Evolutionary conservation across 2,888 invertebrate species (phyloP), one percentile per base, ranked within the genome.

Genomic region (Enchytraeus crypticus): DNA sequence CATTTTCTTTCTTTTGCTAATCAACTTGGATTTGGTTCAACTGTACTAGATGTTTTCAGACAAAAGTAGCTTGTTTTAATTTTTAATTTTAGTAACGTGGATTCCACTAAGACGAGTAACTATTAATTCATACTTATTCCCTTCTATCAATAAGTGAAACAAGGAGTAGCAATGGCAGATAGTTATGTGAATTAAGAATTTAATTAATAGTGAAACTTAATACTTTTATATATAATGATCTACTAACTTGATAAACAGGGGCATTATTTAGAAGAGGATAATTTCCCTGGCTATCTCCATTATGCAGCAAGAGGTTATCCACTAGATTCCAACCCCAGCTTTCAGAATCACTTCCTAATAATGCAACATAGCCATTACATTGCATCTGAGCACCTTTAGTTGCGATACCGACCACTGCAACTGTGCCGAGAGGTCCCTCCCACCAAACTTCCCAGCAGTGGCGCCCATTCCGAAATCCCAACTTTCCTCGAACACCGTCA

Each of bases 241-340:
- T 5, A 33, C 59, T 8, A 81, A 91, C 92, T 85, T 95, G 92
- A 84, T 97, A 97, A 82, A 92, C 93, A 57, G 95, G 93, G 70
- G 92, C 91, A 83, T 97, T 97, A 81, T 90, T 96, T 65, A 93
- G 83, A 65, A 90, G 82, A 47, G 96, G 95, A 82, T 92, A 96
- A 77, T 88, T 90, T 67, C 92, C 93, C 81, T 91, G 90, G 67
- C 88, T 88, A 80, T 92, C 90, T 59, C 96, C 96, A 83, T 95
- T 93, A 79, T 98, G 96, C 71, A 96, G 82, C 70, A 97, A 85
- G 81, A 90, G 88, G 83, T 96, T 97, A 82, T 97, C 96, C 56
- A 97, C 96, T 71, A 98, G 84, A 84, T 97, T 97, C 97, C 97
- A 97, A 18, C 97, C 97, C 97, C 97, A 98, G 74, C 93, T 93